These are phyloP conservation scores for Metallyticus violacea DNA, from an alignment of 2,888 invertebrate species.

Conservation along the genomic window DNA sequence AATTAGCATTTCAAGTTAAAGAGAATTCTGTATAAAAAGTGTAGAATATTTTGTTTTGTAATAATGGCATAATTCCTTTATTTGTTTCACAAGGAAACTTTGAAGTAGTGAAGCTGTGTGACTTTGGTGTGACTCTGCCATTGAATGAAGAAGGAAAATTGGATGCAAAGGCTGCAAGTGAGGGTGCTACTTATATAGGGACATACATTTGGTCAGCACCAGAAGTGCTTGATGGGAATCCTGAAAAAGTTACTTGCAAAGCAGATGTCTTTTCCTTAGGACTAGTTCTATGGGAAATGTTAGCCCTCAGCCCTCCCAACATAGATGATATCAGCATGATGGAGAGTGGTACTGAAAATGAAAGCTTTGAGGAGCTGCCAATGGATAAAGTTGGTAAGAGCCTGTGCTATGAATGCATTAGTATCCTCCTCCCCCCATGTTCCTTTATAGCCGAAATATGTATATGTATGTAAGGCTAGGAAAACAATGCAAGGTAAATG, in stretches of 20 bases:
- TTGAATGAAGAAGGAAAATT: slow-evolving; percentile 62
- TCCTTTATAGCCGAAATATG: too few relatives aligned
- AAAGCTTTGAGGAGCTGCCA: neutral
- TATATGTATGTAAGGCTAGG: too few relatives aligned
- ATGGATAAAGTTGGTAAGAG: neutral
- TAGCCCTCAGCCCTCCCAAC: slow-evolving; percentile 70
- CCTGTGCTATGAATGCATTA: neutral
- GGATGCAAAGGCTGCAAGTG: slow-evolving; percentile 52
- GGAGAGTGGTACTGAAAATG: neutral
- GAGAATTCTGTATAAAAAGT: too few relatives aligned
- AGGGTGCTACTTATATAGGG: slow-evolving; percentile 62
- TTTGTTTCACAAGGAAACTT: slow-evolving; percentile 53
- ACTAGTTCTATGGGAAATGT: slow-evolving; percentile 77
- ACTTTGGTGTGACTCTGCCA: slow-evolving; percentile 79
- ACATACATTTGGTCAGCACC: slow-evolving; percentile 79
- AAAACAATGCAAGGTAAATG: too few relatives aligned
- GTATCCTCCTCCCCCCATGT: neutral
- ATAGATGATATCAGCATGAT: slow-evolving; percentile 41
- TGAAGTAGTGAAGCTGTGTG: slow-evolving; percentile 73
- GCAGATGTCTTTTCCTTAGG: slow-evolving; percentile 81
- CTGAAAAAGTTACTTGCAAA: slow-evolving; percentile 56
- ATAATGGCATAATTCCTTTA: neutral
- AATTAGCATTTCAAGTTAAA: too few relatives aligned
- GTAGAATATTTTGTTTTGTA: too few relatives aligned
- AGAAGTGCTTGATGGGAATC: slow-evolving; percentile 60